These are phyloP conservation scores for Pocillopora damicornis DNA, from an alignment of 64 coral and sea anemone genomes.

Conservation along the genomic window DNA sequence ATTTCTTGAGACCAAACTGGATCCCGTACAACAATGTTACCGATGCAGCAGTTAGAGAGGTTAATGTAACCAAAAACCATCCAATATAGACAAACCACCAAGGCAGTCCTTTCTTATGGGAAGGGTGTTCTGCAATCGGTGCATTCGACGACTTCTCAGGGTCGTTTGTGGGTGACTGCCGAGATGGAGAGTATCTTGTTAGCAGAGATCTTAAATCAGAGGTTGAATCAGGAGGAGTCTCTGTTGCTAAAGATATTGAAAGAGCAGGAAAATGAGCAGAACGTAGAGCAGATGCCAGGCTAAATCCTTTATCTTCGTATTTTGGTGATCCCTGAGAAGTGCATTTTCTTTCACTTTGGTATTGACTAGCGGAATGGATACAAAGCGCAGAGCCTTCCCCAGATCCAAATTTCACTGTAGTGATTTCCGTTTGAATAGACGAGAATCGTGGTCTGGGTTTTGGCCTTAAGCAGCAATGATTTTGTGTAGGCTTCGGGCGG, in stretches of 20 bases:
- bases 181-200: not conserved
- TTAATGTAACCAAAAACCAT: slow-evolving; percentile 60
- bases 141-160: not conserved
- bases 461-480: not conserved
- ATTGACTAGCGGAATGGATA: not conserved
- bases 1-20: slow-evolving; percentile 73
- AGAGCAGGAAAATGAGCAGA: not conserved
- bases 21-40: slow-evolving; percentile 79
- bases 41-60: slow-evolving; percentile 45
- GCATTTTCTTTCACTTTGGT: not conserved
- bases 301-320: not conserved
- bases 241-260: not conserved
- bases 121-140: not conserved
- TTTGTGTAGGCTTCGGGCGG: not conserved
- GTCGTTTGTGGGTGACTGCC: not conserved
- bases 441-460: not conserved
- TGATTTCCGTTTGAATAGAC: not conserved
- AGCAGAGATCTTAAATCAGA: slow-evolving; percentile 3
- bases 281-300: not conserved
- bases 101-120: slow-evolving; percentile 40
- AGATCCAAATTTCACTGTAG: not conserved
- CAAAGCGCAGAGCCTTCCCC: not conserved
- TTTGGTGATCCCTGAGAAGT: not conserved
- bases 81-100: slow-evolving; percentile 80
- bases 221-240: not conserved